phyloP scores from a whole-genome alignment of 2,888 invertebrate species.

The Mycalesis mineus region DNA sequence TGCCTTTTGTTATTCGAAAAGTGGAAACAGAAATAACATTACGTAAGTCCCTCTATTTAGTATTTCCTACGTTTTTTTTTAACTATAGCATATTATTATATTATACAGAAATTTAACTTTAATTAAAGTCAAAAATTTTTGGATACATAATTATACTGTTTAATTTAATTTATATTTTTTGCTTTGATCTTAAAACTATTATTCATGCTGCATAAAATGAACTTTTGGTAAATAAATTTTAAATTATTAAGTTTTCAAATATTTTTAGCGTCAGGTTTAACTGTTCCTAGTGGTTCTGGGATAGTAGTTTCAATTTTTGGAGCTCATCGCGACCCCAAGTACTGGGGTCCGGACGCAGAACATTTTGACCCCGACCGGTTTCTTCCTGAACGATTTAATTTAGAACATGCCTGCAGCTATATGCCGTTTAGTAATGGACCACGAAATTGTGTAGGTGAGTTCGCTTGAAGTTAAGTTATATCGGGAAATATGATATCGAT shows the following conservation, averaged over 20 bases:
- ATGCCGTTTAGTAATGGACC: conserved; percentile 76
- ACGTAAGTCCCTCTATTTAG: conserved; percentile 53
- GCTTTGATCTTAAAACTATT: too few relatives aligned
- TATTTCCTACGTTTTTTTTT: too few relatives aligned
- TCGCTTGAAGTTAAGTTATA: too few relatives aligned
- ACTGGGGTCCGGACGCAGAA: conserved; percentile 80
- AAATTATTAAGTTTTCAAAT: not conserved
- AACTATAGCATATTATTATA: too few relatives aligned
- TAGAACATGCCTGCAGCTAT: conserved; percentile 58
- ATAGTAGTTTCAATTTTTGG: conserved; percentile 69
- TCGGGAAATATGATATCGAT: too few relatives aligned
- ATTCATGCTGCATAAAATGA: too few relatives aligned
- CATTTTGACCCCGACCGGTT: conserved; percentile 81
- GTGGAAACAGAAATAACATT: conserved; percentile 54
- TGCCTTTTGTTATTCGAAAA: conserved; percentile 64
- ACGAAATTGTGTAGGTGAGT: conserved; percentile 73
- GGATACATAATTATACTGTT: too few relatives aligned
- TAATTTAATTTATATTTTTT: too few relatives aligned
- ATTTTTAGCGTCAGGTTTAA: conserved; percentile 52
- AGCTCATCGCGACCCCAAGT: conserved; percentile 74
- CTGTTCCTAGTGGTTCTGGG: conserved; percentile 67
- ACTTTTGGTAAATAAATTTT: not conserved
- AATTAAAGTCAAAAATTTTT: too few relatives aligned
- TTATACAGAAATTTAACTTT: not conserved
- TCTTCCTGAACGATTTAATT: conserved; percentile 69